Conservation (phyloP, 1,140 invertebrate genomes). For the Acromyrmex echinatior region DNA sequence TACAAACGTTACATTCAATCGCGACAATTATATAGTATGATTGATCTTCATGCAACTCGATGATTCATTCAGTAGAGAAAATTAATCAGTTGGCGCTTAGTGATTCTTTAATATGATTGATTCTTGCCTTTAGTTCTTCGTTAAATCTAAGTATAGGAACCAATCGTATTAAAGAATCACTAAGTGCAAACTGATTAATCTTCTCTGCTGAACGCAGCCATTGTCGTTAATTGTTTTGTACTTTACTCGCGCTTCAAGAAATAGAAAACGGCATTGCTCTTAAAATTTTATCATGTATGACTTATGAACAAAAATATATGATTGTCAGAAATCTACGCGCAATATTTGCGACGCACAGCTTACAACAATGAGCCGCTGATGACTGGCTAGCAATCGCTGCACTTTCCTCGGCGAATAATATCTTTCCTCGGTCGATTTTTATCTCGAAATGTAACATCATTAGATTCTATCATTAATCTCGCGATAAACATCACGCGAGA, state of each 20-base stretch:
- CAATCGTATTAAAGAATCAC: no score
- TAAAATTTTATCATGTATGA: not conserved
- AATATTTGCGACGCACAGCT: conserved; percentile 19
- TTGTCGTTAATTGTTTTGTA: not conserved
- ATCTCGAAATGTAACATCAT: not conserved
- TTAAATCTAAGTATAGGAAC: no score
- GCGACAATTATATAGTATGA: not conserved
- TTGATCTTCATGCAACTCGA: not conserved
- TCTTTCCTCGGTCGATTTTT: not conserved
- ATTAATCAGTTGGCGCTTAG: no score
- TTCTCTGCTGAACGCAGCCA: no score
- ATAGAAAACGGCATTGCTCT: not conserved
- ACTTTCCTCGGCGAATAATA: conserved; percentile 3
- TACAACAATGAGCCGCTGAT: not conserved
- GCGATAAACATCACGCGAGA: not conserved
- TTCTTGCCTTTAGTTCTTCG: no score
- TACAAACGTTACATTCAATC: not conserved
- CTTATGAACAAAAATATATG: not conserved
- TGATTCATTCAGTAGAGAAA: not conserved
- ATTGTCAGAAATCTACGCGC: not conserved
- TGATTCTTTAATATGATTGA: no score
- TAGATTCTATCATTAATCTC: not conserved
- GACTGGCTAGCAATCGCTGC: conserved; percentile 11
- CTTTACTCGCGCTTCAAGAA: not conserved
- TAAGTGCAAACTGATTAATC: no score